These are phyloP conservation scores for Scylla paramamosain DNA, from an alignment of 1,140 invertebrate species.

Conservation along the genomic window DNA sequence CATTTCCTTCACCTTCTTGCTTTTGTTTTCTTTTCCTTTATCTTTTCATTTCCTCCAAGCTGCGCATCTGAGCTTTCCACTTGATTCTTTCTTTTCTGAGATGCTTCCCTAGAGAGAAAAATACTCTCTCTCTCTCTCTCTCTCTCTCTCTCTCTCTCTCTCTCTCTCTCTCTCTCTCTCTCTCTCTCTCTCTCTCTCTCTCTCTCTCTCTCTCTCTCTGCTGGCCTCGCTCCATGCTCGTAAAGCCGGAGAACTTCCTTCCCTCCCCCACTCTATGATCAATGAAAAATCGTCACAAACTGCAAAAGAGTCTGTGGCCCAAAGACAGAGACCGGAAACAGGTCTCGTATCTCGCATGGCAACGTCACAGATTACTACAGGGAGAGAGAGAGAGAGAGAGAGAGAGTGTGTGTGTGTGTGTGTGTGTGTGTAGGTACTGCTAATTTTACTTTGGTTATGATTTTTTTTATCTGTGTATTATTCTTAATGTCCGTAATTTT, in stretches of 20 bases:
- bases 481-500: neutral
- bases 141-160: conserved; percentile 45
- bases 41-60: neutral
- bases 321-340: conserved; percentile 45
- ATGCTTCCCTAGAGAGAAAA: too few species aligned
- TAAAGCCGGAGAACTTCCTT: conserved; percentile 31
- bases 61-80: neutral
- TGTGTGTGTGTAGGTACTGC: too few species aligned
- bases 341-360: conserved; percentile 2
- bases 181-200: neutral
- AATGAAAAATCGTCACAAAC: conserved; percentile 40
- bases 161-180: conserved; percentile 29
- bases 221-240: conserved; percentile 18
- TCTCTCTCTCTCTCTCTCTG: neutral
- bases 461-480: neutral
- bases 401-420: too few species aligned
- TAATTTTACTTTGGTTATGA: neutral
- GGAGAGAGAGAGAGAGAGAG: neutral
- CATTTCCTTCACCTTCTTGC: too few species aligned
- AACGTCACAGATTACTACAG: neutral
- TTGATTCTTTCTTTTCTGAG: too few species aligned
- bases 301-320: conserved; percentile 28
- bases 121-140: conserved; percentile 2
- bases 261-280: conserved; percentile 12
- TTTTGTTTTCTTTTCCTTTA: neutral